Evolutionary conservation across 2,888 invertebrate genomes (phyloP).

Genomic region (Alviniconcha strummeri): DNA sequence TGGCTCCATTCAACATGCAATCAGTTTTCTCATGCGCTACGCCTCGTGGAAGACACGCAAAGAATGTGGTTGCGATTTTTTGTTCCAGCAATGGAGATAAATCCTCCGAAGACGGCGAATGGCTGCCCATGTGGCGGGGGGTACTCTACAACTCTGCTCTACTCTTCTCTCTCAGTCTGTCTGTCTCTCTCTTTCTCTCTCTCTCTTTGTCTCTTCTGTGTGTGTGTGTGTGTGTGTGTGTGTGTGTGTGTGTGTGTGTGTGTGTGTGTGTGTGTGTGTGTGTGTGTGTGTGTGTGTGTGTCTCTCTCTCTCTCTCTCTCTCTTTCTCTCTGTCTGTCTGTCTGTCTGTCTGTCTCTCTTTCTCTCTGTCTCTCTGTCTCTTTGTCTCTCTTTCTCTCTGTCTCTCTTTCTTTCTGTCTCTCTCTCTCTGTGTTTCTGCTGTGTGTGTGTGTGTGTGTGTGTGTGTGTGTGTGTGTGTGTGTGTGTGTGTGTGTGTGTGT

Average conservation of each 20-base stretch:
- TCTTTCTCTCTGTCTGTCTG: not conserved
- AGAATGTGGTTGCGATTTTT: no score
- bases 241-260: not conserved
- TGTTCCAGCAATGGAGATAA: no score
- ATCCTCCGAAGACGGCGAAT: no score
- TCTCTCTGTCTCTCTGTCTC: slow-evolving; percentile 1
- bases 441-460: not conserved
- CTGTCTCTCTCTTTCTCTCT: not conserved
- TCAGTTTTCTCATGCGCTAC: no score
- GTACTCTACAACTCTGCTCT: no score
- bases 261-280: not conserved
- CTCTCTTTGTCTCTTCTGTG: not conserved
- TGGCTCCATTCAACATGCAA: no score
- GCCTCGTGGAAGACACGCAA: no score
- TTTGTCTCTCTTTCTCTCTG: not conserved
- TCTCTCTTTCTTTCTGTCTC: not conserved
- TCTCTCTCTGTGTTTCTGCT: not conserved
- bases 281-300: not conserved
- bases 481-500: not conserved
- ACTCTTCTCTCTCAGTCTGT: no score
- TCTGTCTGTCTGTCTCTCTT: slow-evolving; percentile 3
- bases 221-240: not conserved
- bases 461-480: not conserved
- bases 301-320: not conserved
- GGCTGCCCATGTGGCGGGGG: no score